Percentiles rank a stretch among this genome's conserved stretches.
phyloP scores from a whole-genome alignment of 2,797 vertebrate species.

The Catostomus latipinnis region DNA sequence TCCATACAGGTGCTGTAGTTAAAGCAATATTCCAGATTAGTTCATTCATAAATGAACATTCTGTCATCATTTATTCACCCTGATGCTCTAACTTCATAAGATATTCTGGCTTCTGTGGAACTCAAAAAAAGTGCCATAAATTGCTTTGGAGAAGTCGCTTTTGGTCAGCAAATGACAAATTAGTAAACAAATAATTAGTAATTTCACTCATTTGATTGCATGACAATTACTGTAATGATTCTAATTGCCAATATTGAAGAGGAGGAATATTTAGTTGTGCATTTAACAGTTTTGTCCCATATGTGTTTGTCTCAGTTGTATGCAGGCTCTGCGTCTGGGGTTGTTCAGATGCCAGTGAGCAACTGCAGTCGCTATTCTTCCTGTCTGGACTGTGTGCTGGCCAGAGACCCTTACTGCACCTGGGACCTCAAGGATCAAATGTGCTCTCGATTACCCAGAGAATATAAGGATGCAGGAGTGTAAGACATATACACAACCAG shows the following conservation, averaged over 20 bases:
- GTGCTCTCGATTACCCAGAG: slow-evolving; percentile 63
- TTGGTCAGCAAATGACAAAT: too few species aligned
- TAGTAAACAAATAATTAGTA: too few species aligned
- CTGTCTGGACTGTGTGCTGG: slow-evolving; percentile 80
- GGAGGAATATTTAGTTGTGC: neutral
- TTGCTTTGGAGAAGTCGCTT: too few species aligned
- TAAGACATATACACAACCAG: neutral
- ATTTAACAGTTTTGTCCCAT: neutral
- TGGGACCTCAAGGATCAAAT: slow-evolving; percentile 65
- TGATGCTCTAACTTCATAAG: too few species aligned
- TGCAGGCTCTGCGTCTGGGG: slow-evolving; percentile 73
- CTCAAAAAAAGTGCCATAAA: too few species aligned
- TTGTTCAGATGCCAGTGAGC: slow-evolving; percentile 76
- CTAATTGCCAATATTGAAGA: too few species aligned
- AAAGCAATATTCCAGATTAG: too few species aligned
- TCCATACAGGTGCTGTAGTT: neutral
- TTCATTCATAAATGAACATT: too few species aligned
- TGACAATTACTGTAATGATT: too few species aligned
- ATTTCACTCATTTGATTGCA: too few species aligned
- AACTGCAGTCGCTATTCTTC: slow-evolving; percentile 70
- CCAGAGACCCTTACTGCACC: slow-evolving; percentile 81
- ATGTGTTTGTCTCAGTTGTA: slow-evolving; percentile 75
- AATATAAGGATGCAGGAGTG: neutral
- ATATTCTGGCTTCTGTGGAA: too few species aligned
- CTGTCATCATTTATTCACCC: too few species aligned